Conservation (phyloP, 2,113 vertebrate genomes). For the Stictonetta naevosa region DNA sequence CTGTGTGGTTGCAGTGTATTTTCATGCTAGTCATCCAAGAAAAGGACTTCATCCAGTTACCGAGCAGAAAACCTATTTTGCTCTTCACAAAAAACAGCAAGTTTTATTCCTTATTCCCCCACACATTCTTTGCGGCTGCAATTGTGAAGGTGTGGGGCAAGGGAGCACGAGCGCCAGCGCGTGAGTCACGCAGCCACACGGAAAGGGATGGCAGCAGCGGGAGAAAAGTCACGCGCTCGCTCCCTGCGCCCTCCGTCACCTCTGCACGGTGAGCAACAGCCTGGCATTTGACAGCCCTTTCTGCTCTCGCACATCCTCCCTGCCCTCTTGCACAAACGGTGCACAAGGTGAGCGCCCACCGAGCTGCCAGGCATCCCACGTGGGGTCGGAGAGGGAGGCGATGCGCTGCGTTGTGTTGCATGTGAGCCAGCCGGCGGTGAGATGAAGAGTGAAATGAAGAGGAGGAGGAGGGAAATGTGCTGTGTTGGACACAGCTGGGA, state of each 20-base stretch:
- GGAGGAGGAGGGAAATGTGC: neutral
- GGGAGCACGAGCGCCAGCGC: accelerated
- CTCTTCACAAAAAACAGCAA: neutral
- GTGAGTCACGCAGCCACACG: neutral
- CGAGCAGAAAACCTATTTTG: neutral
- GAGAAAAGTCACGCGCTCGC: accelerated
- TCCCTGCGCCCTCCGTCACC: neutral
- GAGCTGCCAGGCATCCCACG: neutral
- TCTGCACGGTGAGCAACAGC: accelerated
- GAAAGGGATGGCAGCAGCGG: neutral
- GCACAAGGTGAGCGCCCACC: accelerated
- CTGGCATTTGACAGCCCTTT: neutral
- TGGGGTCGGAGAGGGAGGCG: neutral
- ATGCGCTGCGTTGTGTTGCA: accelerated
- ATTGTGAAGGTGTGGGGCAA: neutral
- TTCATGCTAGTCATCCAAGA: neutral
- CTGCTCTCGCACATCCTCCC: neutral
- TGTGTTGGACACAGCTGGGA: neutral
- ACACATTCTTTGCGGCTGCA: neutral
- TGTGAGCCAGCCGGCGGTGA: accelerated
- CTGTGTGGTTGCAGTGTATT: neutral
- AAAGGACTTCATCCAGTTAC: neutral
- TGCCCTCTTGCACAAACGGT: neutral
- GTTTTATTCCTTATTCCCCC: neutral
- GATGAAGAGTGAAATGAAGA: neutral